Percentiles rank a stretch among this genome's conserved stretches.
phyloP scores from a whole-genome alignment of 2,888 invertebrate species.

The Tachina lurida region DNA sequence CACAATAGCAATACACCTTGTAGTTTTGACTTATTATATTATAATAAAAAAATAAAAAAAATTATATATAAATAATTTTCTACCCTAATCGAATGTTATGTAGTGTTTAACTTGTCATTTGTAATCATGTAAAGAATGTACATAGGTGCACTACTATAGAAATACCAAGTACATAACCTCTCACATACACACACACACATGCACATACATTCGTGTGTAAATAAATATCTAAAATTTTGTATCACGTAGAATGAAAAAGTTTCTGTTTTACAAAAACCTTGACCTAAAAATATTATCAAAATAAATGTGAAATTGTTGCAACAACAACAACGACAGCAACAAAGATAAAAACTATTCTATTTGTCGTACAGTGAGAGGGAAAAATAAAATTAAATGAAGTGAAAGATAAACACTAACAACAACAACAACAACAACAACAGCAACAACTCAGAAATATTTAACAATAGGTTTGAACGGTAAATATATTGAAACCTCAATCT shows the following conservation, averaged over 20 bases:
- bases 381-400: conserved; percentile 10
- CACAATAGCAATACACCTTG: no score
- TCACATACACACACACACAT: neutral
- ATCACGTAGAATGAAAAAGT: conserved; percentile 51
- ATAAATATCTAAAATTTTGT: conserved; percentile 29
- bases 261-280: conserved; percentile 58
- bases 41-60: no score
- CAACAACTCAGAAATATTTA: neutral
- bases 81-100: neutral
- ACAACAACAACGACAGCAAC: conserved; percentile 42
- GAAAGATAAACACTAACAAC: neutral
- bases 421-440: neutral
- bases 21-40: no score
- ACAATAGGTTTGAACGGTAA: neutral
- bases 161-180: conserved; percentile 15
- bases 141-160: conserved; percentile 39
- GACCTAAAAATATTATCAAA: conserved; percentile 68
- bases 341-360: conserved; percentile 32
- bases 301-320: conserved; percentile 52
- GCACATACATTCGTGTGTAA: neutral
- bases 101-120: conserved; percentile 14
- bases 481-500: conserved; percentile 43
- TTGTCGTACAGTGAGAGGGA: neutral
- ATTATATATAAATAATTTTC: neutral
- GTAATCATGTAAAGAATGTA: conserved; percentile 36